Evolutionary conservation across 2,113 vertebrate genomes (phyloP).

Genomic region (Oenanthe melanoleuca): DNA sequence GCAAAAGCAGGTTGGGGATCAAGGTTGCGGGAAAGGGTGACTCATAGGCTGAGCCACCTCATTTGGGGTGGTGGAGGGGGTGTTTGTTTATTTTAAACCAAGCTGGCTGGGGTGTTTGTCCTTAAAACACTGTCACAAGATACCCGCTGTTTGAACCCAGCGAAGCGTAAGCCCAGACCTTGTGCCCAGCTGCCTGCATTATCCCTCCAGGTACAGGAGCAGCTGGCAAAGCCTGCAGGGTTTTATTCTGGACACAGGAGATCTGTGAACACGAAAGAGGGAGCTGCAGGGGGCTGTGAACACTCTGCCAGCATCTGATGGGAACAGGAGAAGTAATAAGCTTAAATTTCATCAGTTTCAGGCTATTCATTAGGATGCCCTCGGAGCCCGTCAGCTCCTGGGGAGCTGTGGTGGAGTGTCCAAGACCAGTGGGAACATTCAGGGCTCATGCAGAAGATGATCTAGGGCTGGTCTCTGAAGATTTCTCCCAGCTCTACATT

Average conservation of each 20-base stretch:
- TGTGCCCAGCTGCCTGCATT: background rate
- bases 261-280: background rate
- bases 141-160: background rate
- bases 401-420: background rate
- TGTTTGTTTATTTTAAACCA: background rate
- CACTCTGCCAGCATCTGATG: rapidly evolving
- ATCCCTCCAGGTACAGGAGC: background rate
- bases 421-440: background rate
- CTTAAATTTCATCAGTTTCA: background rate
- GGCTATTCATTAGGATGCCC: background rate
- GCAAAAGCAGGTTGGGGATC: background rate
- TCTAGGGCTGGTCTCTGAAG: background rate
- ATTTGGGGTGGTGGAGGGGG: background rate
- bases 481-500: background rate
- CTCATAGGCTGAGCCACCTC: background rate
- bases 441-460: background rate
- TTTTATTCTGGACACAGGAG: background rate
- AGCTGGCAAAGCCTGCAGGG: background rate
- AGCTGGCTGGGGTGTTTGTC: background rate
- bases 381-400: background rate
- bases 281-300: background rate
- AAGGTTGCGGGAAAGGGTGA: background rate
- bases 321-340: background rate
- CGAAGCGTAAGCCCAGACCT: background rate
- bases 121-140: background rate